A percentile compares a stretch with the other conserved stretches of the same genome.
Conservation (phyloP, 1,140 invertebrate genomes). For the Platyura marginata region DNA sequence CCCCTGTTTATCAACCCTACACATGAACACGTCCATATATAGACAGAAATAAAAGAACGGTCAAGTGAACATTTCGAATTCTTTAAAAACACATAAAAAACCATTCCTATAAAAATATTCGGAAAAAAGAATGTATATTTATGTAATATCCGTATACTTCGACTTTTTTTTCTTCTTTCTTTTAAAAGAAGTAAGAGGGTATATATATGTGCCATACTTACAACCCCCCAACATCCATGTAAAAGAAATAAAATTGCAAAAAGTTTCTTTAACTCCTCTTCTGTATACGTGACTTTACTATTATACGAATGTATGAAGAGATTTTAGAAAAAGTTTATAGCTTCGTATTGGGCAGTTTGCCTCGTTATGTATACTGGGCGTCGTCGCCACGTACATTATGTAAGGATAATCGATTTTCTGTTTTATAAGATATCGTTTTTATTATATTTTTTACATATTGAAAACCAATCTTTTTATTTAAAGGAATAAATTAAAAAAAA, state of each 20-base stretch:
- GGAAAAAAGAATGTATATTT: neutral
- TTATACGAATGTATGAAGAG: neutral
- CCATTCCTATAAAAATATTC: neutral
- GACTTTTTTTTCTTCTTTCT: neutral
- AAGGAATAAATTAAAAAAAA: too few relatives aligned
- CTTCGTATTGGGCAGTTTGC: neutral
- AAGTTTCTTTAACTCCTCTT: neutral
- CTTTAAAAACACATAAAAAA: neutral
- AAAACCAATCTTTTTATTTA: too few relatives aligned
- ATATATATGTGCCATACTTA: neutral
- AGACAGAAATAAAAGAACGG: neutral
- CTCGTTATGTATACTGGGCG: neutral
- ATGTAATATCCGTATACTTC: neutral
- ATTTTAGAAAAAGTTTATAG: neutral
- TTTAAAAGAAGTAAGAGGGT: neutral
- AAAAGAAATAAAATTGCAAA: neutral
- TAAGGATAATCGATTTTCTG: neutral
- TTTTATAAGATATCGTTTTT: neutral
- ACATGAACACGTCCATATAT: neutral
- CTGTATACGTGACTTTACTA: neutral
- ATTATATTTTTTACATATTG: neutral
- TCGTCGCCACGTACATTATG: neutral
- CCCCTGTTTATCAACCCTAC: neutral
- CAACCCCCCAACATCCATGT: neutral
- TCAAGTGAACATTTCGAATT: neutral